phyloP scores from a whole-genome alignment of 2,113 vertebrate genomes.

The Ochotona princeps region DNA sequence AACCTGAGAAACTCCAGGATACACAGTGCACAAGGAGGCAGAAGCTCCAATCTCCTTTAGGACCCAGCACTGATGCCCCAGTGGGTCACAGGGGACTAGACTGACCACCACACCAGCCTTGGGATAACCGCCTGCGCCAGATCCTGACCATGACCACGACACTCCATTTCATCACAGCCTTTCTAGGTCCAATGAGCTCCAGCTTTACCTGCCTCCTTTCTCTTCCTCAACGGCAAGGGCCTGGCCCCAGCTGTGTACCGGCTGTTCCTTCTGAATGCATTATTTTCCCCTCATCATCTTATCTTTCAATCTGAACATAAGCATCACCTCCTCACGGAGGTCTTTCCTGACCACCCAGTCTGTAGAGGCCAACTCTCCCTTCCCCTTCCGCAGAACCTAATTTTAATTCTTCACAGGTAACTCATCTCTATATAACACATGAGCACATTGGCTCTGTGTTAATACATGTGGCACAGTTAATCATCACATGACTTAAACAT shows the following conservation, averaged over 20 bases:
- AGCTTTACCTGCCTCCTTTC: not conserved
- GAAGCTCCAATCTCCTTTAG: not conserved
- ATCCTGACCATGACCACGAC: not conserved
- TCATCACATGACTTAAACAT: constrained; percentile 10
- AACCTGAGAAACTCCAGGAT: not conserved
- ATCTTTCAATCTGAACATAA: constrained; percentile 9
- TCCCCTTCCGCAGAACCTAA: not conserved
- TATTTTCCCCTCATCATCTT: not conserved
- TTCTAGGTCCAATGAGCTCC: constrained; percentile 27
- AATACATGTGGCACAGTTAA: constrained; percentile 11
- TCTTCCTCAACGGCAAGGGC: not conserved
- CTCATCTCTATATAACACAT: not conserved
- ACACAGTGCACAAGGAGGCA: not conserved
- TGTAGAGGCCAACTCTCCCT: not conserved
- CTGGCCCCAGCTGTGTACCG: not conserved
- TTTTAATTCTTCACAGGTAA: constrained; percentile 54
- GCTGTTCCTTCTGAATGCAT: not conserved
- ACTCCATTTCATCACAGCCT: not conserved
- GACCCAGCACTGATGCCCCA: not conserved
- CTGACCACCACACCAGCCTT: not conserved
- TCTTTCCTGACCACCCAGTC: not conserved
- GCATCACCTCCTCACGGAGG: not conserved
- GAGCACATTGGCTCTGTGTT: constrained; percentile 21
- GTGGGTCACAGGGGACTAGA: not conserved
- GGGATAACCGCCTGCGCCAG: not conserved